phyloP scores from a whole-genome alignment of 2,888 invertebrate species.

The Phanerotoma sp. region DNA sequence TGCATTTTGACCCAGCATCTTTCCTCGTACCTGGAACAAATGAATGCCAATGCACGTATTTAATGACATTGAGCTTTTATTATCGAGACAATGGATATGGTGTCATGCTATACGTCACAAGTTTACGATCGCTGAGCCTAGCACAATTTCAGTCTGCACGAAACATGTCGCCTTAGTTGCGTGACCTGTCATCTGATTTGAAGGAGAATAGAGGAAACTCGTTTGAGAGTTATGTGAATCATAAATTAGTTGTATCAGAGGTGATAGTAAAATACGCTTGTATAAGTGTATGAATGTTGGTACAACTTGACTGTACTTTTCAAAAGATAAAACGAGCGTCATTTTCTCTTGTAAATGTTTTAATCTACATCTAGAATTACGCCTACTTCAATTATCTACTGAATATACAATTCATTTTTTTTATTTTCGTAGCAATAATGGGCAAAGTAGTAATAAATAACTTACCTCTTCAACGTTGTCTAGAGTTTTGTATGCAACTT shows the following conservation, averaged over 20 bases:
- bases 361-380: too few relatives aligned
- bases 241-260: not conserved
- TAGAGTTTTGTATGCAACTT: conserved; percentile 80
- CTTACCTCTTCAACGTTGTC: conserved; percentile 65
- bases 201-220: not conserved
- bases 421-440: too few relatives aligned
- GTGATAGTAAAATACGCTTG: not conserved
- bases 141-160: conserved; percentile 8
- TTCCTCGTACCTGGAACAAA: conserved; percentile 70
- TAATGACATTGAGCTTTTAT: not conserved
- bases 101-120: conserved; percentile 4
- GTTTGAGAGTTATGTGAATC: not conserved
- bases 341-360: too few relatives aligned
- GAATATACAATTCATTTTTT: too few relatives aligned
- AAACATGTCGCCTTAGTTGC: conserved; percentile 3
- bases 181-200: conserved; percentile 5
- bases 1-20: conserved; percentile 71
- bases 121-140: conserved; percentile 8
- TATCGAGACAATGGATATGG: not conserved
- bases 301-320: too few relatives aligned
- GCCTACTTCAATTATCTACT: too few relatives aligned
- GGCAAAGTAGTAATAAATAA: too few relatives aligned
- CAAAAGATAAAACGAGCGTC: too few relatives aligned
- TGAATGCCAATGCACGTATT: too few relatives aligned
- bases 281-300: not conserved